Evolutionary conservation across 2,888 invertebrate species (phyloP).

Genomic region (Epicampocera succincta): DNA sequence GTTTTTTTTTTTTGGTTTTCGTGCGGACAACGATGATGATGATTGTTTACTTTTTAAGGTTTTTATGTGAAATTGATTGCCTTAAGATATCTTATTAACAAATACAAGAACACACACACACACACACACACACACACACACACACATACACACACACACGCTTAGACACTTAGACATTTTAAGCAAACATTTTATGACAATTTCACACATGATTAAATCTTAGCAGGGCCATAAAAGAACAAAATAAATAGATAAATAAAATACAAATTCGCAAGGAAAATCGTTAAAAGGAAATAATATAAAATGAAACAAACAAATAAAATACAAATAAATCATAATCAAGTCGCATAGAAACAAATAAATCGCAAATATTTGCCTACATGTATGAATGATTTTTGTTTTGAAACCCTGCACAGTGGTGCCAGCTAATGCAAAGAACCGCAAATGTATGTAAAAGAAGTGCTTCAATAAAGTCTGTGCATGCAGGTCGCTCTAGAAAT

Average conservation of each 20-base stretch:
- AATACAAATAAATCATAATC: constrained; percentile 31
- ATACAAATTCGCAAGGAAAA: constrained; percentile 25
- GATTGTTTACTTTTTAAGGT: constrained; percentile 60
- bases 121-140: neutral
- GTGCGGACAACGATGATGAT: no score
- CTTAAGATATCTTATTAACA: constrained; percentile 58
- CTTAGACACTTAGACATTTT: no score
- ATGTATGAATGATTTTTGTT: no score
- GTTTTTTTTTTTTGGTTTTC: no score
- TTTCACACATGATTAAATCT: constrained; percentile 64
- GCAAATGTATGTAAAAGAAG: no score
- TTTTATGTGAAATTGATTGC: constrained; percentile 67
- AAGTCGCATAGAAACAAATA: constrained; percentile 23
- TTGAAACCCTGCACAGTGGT: no score
- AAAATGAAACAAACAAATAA: constrained; percentile 6
- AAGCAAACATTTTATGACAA: constrained; percentile 54
- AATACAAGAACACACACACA: neutral
- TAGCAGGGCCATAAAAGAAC: constrained; percentile 2
- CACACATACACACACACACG: neutral
- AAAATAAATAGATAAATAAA: constrained; percentile 21
- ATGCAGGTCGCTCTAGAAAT: no score
- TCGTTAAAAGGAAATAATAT: neutral
- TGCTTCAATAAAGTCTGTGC: no score
- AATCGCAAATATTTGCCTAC: neutral
- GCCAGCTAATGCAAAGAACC: no score